Evolutionary conservation across 2,113 vertebrate genomes (phyloP).

Genomic region (Manacus vitellinus): DNA sequence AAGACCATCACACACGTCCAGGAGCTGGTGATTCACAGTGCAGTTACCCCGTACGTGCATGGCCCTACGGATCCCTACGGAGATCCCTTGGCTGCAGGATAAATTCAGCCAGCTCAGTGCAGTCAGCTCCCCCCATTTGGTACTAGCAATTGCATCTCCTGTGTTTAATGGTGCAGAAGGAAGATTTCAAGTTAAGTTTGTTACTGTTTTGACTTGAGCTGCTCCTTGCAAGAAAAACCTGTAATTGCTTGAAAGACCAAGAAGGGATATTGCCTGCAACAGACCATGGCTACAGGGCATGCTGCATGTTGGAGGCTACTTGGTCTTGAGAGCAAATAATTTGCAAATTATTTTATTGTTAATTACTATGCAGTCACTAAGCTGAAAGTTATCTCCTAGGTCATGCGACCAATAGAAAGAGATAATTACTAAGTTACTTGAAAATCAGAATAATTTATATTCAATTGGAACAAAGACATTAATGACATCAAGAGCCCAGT

Average conservation of each 20-base stretch:
- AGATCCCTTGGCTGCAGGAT: not conserved
- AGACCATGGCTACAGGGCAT: not conserved
- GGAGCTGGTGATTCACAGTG: too few relatives aligned
- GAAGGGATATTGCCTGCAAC: not conserved
- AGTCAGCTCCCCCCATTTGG: not conserved
- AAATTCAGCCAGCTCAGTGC: not conserved
- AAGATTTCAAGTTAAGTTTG: not conserved
- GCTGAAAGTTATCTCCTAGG: not conserved
- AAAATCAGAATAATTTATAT: not conserved
- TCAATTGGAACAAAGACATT: not conserved
- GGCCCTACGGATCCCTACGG: not conserved
- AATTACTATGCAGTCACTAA: not conserved
- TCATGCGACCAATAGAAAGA: not conserved
- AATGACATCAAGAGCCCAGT: not conserved
- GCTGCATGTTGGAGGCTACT: not conserved
- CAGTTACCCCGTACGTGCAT: not conserved
- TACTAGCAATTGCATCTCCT: fast-evolving
- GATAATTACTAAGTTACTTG: not conserved
- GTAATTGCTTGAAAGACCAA: not conserved
- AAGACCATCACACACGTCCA: not conserved
- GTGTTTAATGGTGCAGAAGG: not conserved
- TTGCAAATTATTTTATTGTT: not conserved
- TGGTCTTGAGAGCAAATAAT: not conserved
- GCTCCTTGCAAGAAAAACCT: not conserved
- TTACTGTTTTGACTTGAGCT: not conserved